Evolutionary conservation across 2,113 vertebrate genomes (phyloP), one percentile per base, ranked within the genome.

Genomic region (Helogale parvula): DNA sequence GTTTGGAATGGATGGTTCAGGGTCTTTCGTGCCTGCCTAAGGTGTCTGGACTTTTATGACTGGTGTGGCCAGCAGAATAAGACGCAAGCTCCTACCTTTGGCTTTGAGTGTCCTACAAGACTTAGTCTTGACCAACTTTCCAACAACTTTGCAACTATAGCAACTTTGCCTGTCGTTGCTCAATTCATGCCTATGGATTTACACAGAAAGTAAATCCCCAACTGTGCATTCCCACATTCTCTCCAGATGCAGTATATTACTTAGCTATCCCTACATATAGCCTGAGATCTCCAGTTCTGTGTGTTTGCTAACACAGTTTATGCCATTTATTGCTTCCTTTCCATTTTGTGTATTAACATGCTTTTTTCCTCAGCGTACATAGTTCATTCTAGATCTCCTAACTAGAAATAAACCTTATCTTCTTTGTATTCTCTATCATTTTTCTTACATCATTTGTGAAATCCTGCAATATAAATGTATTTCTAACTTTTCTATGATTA

Each of bases 221-320:
- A 1, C 31, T 33, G 3, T 11, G 25, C 16, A n/a, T 76, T 63
- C 33, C 3, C 17, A 10, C 4, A 21, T 41, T 60, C 29, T 27
- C 29, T 77, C 38, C 29, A 12, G 8, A 23, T 7, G 23, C 10
- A n/a, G 0, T 4, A 10, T 5, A n/a, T 33, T 2, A 7, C 15
- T n/a, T 50, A 50, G 45, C 31, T 16, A 57, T 29, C 25, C 29
- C 52, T 17, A 63, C 1, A 17, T 19, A 10, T 31, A 65, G 11
- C 8, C 41, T 17, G 33, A n/a, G 31, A 65, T 35, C 71, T 21
- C 33, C 1, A 63, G 6, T 14, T 35, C 60, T 63, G 60, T 11
- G 7, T 15, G 7, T 85, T n/a, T 50, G 5, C 8, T 52, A 47
- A 65, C 8, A 52, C 3, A 11, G 29, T 23, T 71, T 54, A 63